A percentile compares a stretch with the other conserved stretches of the same genome.
Evolutionary conservation across 2,797 vertebrate genomes (phyloP).

Genomic region (Loriculus beryllinus): DNA sequence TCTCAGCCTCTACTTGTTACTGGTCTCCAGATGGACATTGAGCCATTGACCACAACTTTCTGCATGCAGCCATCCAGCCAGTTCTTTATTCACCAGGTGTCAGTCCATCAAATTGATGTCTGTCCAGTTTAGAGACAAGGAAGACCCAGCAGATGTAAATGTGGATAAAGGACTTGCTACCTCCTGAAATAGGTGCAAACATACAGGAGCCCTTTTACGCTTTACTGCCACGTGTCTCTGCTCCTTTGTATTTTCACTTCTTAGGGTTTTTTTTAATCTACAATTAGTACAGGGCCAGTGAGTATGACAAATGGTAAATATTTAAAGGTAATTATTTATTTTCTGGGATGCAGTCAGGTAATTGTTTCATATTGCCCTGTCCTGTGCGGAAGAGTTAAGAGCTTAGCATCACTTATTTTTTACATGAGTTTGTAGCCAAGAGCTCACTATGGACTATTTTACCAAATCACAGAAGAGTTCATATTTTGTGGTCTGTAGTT

Average conservation of each 20-base stretch:
- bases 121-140: not conserved
- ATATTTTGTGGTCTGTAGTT: not conserved
- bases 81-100: not conserved
- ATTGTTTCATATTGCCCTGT: not conserved
- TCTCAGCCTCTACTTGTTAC: not conserved
- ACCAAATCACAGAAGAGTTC: not conserved
- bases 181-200: not conserved
- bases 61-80: not conserved
- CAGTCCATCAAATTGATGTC: not conserved
- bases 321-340: not conserved
- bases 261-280: not conserved
- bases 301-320: not conserved
- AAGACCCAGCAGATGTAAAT: not conserved
- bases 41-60: not conserved
- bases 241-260: not conserved
- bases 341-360: not conserved
- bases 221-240: not conserved
- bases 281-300: not conserved
- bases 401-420: not conserved
- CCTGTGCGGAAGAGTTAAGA: not conserved
- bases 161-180: not conserved
- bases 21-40: not conserved
- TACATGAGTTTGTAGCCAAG: not conserved
- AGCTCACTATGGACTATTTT: not conserved
- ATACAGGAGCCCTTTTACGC: not conserved